These are phyloP conservation scores for Amphimallon solstitiale DNA, from an alignment of 2,888 invertebrate species.

Conservation along the genomic window DNA sequence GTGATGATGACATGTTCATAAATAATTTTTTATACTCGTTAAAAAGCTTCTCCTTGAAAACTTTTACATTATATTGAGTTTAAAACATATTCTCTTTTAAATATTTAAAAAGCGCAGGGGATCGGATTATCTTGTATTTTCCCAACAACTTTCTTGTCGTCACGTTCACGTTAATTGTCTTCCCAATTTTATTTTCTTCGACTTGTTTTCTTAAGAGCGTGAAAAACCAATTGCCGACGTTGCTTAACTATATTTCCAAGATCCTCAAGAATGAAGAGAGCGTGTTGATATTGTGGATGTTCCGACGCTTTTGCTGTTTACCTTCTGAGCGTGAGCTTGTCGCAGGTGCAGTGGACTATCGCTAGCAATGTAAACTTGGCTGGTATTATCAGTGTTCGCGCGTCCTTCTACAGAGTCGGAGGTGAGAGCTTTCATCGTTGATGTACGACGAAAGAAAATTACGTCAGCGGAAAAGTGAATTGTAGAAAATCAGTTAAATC, in stretches of 20 bases:
- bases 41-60: too few relatives aligned
- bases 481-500: conserved; percentile 16
- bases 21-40: too few relatives aligned
- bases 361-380: conserved; percentile 25
- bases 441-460: conserved; percentile 4
- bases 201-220: not conserved
- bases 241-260: not conserved
- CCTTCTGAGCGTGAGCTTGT: conserved; percentile 26
- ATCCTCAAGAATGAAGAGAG: conserved; percentile 2
- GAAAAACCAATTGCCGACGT: not conserved
- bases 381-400: conserved; percentile 26
- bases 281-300: conserved; percentile 21
- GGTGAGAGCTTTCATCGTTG: conserved; percentile 10
- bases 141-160: not conserved
- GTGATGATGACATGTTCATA: too few relatives aligned
- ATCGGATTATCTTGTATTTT: not conserved
- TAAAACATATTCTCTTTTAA: too few relatives aligned
- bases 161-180: conserved; percentile 1
- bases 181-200: not conserved
- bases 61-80: not conserved
- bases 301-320: conserved; percentile 10
- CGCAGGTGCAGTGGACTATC: conserved; percentile 21
- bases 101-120: too few relatives aligned
- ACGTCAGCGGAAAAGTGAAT: conserved; percentile 19
- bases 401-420: conserved; percentile 30